phyloP scores from a whole-genome alignment of 2,797 vertebrate genomes.

The Neopelma chrysocephalum region DNA sequence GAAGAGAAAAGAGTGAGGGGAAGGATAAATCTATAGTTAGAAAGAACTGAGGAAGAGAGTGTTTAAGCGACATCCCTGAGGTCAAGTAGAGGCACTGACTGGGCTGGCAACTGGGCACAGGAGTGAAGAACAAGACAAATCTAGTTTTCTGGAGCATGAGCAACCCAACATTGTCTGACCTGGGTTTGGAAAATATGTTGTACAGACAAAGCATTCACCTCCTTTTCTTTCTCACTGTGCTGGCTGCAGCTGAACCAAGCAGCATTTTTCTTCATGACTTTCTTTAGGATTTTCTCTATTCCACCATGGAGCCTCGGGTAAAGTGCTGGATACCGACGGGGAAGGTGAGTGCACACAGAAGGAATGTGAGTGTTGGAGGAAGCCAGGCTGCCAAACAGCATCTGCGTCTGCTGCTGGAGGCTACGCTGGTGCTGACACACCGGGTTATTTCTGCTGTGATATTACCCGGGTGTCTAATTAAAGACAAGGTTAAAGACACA shows the following conservation, averaged over 20 bases:
- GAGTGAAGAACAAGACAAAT: background rate
- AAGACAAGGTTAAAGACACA: constrained; percentile 41
- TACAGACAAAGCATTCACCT: background rate
- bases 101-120: background rate
- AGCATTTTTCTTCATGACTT: background rate
- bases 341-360: constrained; percentile 7
- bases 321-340: background rate
- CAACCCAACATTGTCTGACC: background rate
- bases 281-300: background rate
- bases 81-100: background rate
- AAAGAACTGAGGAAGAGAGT: background rate
- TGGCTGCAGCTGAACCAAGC: background rate
- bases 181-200: background rate
- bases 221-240: background rate
- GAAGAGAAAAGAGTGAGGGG: background rate
- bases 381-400: background rate
- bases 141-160: background rate
- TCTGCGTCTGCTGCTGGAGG: background rate
- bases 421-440: background rate
- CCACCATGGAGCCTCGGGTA: fast-evolving
- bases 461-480: constrained; percentile 38
- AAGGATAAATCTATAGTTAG: background rate
- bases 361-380: background rate
- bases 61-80: background rate
- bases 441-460: constrained; percentile 40